phyloP scores from a whole-genome alignment of 2,888 invertebrate genomes.

The Girardia tigrina region DNA sequence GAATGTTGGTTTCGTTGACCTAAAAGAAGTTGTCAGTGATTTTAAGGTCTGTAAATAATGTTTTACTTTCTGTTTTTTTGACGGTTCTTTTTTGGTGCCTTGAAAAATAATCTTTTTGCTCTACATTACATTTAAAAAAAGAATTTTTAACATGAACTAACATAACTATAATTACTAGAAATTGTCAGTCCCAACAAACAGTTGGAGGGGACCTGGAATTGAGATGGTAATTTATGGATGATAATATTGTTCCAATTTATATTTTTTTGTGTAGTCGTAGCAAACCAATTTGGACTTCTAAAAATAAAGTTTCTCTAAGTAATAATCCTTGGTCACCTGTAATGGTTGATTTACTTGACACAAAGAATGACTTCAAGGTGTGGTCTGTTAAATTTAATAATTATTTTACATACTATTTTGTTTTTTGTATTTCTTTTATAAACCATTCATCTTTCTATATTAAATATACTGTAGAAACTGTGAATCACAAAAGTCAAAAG shows the following conservation, averaged over 20 bases:
- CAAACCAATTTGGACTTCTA: slow-evolving; percentile 33
- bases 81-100: background rate
- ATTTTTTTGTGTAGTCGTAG: slow-evolving; percentile 25
- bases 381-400: background rate
- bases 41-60: slow-evolving; percentile 7
- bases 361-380: slow-evolving; percentile 16
- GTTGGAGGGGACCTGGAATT: background rate
- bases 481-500: slow-evolving; percentile 13
- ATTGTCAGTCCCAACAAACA: slow-evolving; percentile 6
- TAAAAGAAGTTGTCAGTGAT: slow-evolving; percentile 14
- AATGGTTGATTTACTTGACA: background rate
- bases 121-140: background rate
- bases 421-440: background rate
- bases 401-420: background rate
- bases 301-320: background rate
- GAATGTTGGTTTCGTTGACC: slow-evolving; percentile 7
- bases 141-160: background rate
- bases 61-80: background rate
- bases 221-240: background rate
- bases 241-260: background rate
- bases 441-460: background rate
- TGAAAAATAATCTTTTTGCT: too few relatives aligned
- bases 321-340: background rate
- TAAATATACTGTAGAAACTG: background rate
- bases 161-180: background rate